Conservation (phyloP, 2,888 invertebrate species). For the Apocheima hispidaria region DNA sequence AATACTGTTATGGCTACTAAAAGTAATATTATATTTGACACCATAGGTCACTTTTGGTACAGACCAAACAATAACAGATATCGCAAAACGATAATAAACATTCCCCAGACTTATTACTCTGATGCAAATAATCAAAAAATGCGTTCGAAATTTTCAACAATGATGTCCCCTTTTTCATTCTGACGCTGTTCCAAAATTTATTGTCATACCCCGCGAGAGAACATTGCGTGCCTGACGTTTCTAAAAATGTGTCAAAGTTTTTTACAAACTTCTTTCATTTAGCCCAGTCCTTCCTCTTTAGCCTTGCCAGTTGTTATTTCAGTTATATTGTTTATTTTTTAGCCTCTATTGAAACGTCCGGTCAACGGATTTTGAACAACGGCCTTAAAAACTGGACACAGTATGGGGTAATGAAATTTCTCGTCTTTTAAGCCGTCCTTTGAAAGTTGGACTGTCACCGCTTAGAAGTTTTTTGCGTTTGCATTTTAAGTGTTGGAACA, state of each 20-base stretch:
- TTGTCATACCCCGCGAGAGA: slow-evolving; percentile 76
- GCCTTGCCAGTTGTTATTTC: slow-evolving; percentile 77
- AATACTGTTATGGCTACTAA: no score
- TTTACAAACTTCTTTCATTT: slow-evolving; percentile 86
- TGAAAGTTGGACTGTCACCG: slow-evolving; percentile 48
- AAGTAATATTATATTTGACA: no score
- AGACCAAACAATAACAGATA: slow-evolving; percentile 8
- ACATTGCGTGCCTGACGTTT: slow-evolving; percentile 84
- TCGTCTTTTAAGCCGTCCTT: slow-evolving; percentile 53
- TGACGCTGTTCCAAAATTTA: slow-evolving; percentile 82
- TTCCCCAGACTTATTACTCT: slow-evolving; percentile 23
- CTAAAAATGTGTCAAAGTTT: slow-evolving; percentile 86
- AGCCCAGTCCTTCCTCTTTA: slow-evolving; percentile 79
- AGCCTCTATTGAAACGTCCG: slow-evolving; percentile 78
- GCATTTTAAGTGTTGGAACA: slow-evolving; percentile 19
- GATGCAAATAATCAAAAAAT: slow-evolving; percentile 48
- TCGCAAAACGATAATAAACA: slow-evolving; percentile 16
- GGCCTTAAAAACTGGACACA: slow-evolving; percentile 68
- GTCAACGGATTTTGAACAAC: slow-evolving; percentile 72
- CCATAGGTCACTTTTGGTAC: neutral
- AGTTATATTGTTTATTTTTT: slow-evolving; percentile 80
- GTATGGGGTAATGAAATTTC: slow-evolving; percentile 73
- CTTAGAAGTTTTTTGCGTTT: slow-evolving; percentile 21
- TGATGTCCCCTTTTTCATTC: slow-evolving; percentile 84
- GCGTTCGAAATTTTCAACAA: slow-evolving; percentile 82